Conservation (phyloP, 2,113 vertebrate species). For the Panthera uncia region DNA sequence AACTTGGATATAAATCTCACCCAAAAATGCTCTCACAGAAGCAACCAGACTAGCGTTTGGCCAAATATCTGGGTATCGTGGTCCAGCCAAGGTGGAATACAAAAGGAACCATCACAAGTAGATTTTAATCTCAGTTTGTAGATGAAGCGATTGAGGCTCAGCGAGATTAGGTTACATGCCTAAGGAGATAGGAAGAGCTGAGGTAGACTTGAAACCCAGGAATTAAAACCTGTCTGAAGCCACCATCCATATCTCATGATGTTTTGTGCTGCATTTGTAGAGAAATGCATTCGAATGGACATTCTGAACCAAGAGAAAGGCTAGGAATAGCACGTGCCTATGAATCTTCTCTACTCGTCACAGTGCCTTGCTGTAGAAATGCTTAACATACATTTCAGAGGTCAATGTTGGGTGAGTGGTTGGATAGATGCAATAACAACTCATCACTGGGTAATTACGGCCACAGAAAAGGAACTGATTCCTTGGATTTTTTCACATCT, state of each 20-base stretch:
- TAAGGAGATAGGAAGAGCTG: neutral
- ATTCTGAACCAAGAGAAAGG: neutral
- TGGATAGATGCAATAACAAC: neutral
- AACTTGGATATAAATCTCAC: neutral
- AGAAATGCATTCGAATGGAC: neutral
- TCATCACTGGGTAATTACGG: neutral
- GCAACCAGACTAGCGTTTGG: neutral
- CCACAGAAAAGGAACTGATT: neutral
- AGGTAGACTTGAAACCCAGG: neutral
- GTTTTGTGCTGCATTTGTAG: neutral
- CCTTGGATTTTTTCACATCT: neutral
- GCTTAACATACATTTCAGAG: neutral
- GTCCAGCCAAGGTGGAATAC: neutral
- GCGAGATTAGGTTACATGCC: neutral
- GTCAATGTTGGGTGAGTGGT: neutral
- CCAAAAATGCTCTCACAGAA: neutral
- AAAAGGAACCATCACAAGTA: neutral
- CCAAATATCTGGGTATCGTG: neutral
- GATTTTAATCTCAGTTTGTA: neutral
- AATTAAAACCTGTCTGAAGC: neutral
- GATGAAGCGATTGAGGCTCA: neutral
- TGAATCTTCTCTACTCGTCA: neutral
- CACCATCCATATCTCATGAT: neutral
- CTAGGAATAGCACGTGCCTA: neutral
- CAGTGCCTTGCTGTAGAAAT: neutral